These are phyloP conservation scores for Barnardius zonarius DNA, from an alignment of 2,113 vertebrate genomes.

Conservation along the genomic window DNA sequence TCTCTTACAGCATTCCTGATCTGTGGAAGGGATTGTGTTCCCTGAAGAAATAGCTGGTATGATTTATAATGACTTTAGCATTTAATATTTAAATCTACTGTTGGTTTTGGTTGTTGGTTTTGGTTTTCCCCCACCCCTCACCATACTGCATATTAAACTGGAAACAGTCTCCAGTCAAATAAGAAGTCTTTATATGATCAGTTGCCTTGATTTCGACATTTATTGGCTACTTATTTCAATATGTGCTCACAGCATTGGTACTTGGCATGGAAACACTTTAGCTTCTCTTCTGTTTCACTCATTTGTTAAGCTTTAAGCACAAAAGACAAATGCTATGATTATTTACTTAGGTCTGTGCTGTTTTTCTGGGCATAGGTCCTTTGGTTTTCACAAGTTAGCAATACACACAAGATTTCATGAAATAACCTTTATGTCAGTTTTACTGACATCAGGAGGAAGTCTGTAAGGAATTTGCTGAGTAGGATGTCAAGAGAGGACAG, in stretches of 20 bases:
- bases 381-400: conserved; percentile 34
- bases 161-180: background rate
- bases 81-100: background rate
- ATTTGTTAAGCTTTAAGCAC: background rate
- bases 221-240: background rate
- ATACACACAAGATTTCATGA: conserved; percentile 22
- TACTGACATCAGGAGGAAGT: conserved; percentile 39
- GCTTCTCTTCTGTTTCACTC: background rate
- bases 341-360: conserved; percentile 25
- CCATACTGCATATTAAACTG: background rate
- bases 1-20: background rate
- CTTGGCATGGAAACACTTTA: background rate
- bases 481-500: conserved; percentile 56
- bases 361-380: conserved; percentile 21
- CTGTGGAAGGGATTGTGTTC: background rate
- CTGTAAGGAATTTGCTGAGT: conserved; percentile 61
- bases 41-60: background rate
- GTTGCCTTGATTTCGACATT: background rate
- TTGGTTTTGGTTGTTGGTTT: background rate
- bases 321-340: background rate
- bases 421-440: conserved; percentile 40
- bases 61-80: background rate
- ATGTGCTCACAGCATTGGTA: conserved; percentile 3
- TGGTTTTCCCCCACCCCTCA: background rate
- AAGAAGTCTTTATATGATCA: background rate